Evolutionary conservation across 2,113 vertebrate genomes (phyloP).

Genomic region (Pogonocichla stellata): DNA sequence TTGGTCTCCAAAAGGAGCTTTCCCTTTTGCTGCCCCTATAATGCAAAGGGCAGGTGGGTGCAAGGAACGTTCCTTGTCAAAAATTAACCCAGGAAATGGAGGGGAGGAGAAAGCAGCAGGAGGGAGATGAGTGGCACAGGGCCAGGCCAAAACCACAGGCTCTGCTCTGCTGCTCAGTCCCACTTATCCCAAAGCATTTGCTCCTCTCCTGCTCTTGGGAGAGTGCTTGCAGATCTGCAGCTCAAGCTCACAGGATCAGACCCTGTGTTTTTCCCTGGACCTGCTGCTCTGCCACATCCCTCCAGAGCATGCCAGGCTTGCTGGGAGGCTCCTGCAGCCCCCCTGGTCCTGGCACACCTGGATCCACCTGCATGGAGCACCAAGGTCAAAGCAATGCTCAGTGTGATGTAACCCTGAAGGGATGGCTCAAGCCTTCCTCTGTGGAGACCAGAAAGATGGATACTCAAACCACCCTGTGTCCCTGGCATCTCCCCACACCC

Average conservation of each 20-base stretch:
- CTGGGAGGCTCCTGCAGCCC: neutral
- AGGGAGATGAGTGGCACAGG: neutral
- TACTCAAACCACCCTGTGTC: neutral
- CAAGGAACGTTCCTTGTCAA: neutral
- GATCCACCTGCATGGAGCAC: neutral
- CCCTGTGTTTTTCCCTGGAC: neutral
- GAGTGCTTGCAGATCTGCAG: neutral
- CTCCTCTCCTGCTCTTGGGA: neutral
- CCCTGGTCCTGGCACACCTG: neutral
- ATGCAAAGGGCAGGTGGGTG: neutral
- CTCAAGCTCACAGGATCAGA: fast-evolving
- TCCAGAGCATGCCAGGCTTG: fast-evolving
- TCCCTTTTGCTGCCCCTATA: neutral
- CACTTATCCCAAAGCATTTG: neutral
- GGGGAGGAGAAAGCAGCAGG: neutral
- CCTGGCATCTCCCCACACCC: fast-evolving
- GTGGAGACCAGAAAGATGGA: fast-evolving
- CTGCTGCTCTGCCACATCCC: neutral
- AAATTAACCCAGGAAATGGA: slow-evolving; percentile 19
- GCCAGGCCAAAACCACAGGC: neutral
- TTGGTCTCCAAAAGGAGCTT: neutral
- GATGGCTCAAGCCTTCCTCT: neutral
- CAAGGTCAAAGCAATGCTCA: neutral
- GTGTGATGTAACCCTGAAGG: fast-evolving
- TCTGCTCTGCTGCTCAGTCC: neutral